Conservation (phyloP, 2,113 vertebrate genomes). For the Capricornis sumatraensis region DNA sequence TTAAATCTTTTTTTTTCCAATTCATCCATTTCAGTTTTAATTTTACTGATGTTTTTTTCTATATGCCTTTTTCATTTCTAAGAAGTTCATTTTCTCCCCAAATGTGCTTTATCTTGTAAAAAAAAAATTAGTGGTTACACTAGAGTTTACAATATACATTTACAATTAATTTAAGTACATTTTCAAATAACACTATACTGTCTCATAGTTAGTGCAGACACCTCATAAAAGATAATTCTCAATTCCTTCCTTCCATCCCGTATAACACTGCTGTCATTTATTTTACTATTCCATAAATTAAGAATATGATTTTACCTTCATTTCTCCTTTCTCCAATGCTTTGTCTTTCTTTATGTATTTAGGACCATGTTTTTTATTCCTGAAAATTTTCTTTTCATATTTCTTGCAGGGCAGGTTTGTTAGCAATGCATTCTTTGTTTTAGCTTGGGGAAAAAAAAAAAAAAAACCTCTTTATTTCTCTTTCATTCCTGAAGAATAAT, state of each 20-base stretch:
- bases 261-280: neutral
- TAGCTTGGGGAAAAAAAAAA: neutral
- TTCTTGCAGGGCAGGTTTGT: neutral
- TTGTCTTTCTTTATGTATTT: neutral
- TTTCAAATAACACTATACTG: neutral
- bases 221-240: neutral
- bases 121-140: neutral
- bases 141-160: neutral
- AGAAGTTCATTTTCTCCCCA: neutral
- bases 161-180: neutral
- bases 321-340: neutral
- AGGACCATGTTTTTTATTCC: neutral
- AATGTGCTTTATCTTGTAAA: neutral
- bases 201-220: neutral
- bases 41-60: neutral
- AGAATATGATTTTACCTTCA: neutral
- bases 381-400: neutral
- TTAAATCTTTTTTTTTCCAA: neutral
- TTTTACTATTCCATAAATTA: neutral
- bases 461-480: neutral
- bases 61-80: neutral
- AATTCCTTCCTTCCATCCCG: neutral
- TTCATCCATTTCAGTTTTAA: neutral
- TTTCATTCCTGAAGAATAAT: neutral
- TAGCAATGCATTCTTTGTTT: neutral